Percentiles rank a stretch among this genome's conserved stretches.
Evolutionary conservation across 2,888 invertebrate species (phyloP).

Genomic region (Morpho helenor): DNA sequence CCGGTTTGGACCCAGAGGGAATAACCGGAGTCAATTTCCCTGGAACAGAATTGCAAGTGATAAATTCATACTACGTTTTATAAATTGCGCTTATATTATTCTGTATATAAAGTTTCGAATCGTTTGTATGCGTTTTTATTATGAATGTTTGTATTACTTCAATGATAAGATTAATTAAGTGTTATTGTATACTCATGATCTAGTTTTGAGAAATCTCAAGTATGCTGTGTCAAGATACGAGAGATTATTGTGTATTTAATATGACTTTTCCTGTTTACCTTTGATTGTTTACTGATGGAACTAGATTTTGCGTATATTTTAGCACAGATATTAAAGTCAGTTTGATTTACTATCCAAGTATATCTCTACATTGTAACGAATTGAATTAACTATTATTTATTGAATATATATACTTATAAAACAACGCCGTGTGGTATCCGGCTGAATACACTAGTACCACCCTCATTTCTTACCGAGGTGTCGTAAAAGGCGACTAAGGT

Average conservation of each 20-base stretch:
- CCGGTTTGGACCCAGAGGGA: conserved; percentile 37
- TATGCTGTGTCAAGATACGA: conserved; percentile 5
- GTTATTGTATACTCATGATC: conserved; percentile 25
- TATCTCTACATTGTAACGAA: too few relatives aligned
- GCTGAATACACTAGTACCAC: too few relatives aligned
- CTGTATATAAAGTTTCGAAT: conserved; percentile 30
- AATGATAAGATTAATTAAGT: conserved; percentile 30
- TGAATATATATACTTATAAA: too few relatives aligned
- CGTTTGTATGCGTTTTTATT: conserved; percentile 22
- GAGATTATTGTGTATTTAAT: not conserved
- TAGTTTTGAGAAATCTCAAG: conserved; percentile 15
- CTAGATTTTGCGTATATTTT: not conserved
- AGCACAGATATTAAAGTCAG: not conserved
- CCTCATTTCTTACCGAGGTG: too few relatives aligned
- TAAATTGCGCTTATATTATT: conserved; percentile 35
- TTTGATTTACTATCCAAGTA: too few relatives aligned
- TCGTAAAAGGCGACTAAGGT: too few relatives aligned
- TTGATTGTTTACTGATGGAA: not conserved
- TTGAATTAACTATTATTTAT: too few relatives aligned
- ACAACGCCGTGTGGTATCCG: too few relatives aligned
- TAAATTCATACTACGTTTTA: conserved; percentile 36
- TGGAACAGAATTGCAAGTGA: conserved; percentile 48
- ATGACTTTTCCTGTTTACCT: conserved; percentile 8
- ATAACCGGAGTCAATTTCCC: conserved; percentile 59
- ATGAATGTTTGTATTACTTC: conserved; percentile 26